Conservation (phyloP, 1,140 invertebrate genomes). For the Temnothorax nylanderi region DNA sequence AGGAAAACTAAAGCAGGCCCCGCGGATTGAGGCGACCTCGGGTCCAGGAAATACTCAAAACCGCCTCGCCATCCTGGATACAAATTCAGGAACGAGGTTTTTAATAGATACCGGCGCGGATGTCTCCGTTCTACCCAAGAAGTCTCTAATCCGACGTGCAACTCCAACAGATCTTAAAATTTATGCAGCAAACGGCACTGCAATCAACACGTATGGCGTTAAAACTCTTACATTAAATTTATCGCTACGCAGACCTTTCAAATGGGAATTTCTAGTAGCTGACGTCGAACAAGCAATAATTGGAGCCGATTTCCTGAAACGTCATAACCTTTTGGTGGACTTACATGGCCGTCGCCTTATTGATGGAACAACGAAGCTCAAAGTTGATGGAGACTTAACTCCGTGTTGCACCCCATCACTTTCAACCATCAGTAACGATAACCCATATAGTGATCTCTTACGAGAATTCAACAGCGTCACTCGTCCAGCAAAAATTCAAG, state of each 20-base stretch:
- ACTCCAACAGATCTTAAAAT: background rate
- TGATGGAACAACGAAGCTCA: background rate
- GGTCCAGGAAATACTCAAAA: background rate
- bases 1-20: background rate
- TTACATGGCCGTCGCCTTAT: slow-evolving; percentile 6
- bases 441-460: background rate
- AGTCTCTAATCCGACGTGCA: no score
- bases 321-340: slow-evolving; percentile 77
- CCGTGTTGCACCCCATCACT: no score
- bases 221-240: slow-evolving; percentile 52
- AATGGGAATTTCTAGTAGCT: slow-evolving; percentile 72
- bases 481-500: background rate
- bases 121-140: background rate
- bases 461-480: background rate
- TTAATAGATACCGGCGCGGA: background rate
- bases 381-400: no score
- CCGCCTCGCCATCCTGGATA: background rate
- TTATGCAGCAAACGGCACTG: background rate
- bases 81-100: background rate
- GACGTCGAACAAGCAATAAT: slow-evolving; percentile 68
- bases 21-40: background rate
- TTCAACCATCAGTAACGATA: background rate
- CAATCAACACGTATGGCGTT: background rate
- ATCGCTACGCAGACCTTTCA: slow-evolving; percentile 51
- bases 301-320: slow-evolving; percentile 76